Evolutionary conservation across 2,888 invertebrate species (phyloP), one percentile per base, ranked within the genome.

Genomic region (Ephialtes manifestator): DNA sequence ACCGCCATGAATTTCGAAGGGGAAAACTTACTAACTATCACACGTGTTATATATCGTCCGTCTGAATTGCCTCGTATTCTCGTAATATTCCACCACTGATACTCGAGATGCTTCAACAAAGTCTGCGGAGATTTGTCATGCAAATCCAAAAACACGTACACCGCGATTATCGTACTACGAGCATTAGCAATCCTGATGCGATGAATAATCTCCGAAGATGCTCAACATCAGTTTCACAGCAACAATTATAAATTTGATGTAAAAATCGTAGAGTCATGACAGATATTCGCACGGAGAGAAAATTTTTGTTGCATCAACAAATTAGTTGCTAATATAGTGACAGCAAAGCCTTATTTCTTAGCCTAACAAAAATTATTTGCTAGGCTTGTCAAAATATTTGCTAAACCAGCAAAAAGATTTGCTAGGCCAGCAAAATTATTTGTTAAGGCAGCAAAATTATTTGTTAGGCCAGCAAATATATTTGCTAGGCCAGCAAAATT

Each of bases 121-220:
- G 39, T 24, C 39, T 39, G 39, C 39, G 31, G 53, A 71, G 58
- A 39, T 43, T 72, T 72, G 72, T 72, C 46, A 72, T 72, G 72
- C 55, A 72, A 72, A 72, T 72, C 39, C 28, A n/a, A 24, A 24
- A 24, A 24, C 24, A 72, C 39, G 58, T 13, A 24, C 46, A 15
- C 10, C n/a, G n/a, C 55, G 72, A 58, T 55, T 55, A 72, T 72
- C 43, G 39, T 58, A 20, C 43, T 4, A 35, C 72, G 58, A 51
- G 55, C 2, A 31, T 51, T 1, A 11, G 39, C 20, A 18, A 2
- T 4, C 35, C 35, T 18, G 5, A 2, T 24, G 18, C 71, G 39
- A 4, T 39, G 39, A 15, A 43, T 58, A 58, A 72, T 55, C 35
- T 53, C 3, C 43, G 8, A 24, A n/a, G 72, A 46, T 13, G 35